Base-by-base conservation (phyloP, 2,888 invertebrate species). In the Tromatobia lineatoria region DNA sequence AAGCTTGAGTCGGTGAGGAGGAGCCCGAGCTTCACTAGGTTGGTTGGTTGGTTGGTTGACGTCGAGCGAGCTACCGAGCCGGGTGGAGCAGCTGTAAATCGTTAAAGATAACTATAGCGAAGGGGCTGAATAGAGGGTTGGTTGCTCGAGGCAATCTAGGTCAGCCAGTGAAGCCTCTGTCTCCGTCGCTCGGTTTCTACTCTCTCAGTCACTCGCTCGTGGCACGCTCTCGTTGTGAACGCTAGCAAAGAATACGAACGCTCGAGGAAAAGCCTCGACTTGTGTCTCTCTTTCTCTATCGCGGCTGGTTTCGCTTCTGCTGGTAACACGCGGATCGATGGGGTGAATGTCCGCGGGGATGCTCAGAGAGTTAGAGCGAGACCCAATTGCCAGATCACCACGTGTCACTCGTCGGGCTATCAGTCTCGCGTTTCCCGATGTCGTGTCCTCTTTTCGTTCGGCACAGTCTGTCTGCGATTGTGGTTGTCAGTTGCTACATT, bases 61-160 rank as follows among this genome's bases (percentile, higher is more conserved):
- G 74, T 52, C 71, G 59, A 42, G 42, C 73, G 75, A 79, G 82
- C 50, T 34, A 66, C 73, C 29, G 54, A 64, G 75, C 57, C 50
- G 82, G 75, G 75, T 64, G 67, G 73, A 73, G 83, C 83, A 80
- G 83, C 85, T 85, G 85, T 87, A 89, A 89, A 89, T 88, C 88
- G 86, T 89, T 86, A 88, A 85, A 88, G 87, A 88, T 87, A 88
- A 88, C 85, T 85, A 83, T 81, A 85, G 61, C 83, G 74, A 85
- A 57, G 81, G 75, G 83, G 83, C 57, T 80, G 74, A 82, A 87
- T 83, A 85, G 87, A 76, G 85, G 85, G 83, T 86, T 85, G 86
- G 78, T 84, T 77, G 87, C 87, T 85, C 77, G 76, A 85, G 85
- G 85, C 87, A 83, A 88, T 88, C 86, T 87, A 85, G 87, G 88